Base-by-base conservation (phyloP, 2,113 vertebrate species). In the Corapipo altera region DNA sequence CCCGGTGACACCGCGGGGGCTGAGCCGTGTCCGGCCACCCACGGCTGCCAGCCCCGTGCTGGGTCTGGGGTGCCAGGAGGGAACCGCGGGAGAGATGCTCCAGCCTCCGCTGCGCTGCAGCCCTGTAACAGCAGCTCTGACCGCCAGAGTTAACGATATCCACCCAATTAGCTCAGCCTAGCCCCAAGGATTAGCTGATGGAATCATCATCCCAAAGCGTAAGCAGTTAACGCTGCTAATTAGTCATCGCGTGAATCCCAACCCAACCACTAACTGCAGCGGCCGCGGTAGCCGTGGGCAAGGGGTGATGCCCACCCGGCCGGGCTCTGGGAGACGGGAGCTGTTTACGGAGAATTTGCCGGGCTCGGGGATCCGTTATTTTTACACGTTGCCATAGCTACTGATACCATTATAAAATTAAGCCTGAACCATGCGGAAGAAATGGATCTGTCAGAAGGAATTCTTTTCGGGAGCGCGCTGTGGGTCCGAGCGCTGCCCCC, bases 311-410 rank as follows among this genome's bases (percentile, higher is more conserved):
- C 69, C 83, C 52, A 24, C 76, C 76, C n/a, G 9, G 55, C 57
- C 74, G 9, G 55, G 90, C 95, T 90, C 79, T 65, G 19, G 59
- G 73, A 70, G 90, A 85, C 13, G 12, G 84, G 91, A 72, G 86
- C 46, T 83, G 92, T 73, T 96, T 91, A 96, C 23, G 3, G 92
- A 33, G 91, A 92, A 93, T 87, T 97, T 77, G 95, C 97, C 83
- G 64, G 96, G 97, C 98, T 97, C 64, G 79, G 94, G 95, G 97
- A 95, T 95, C 82, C 76, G 96, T 96, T 97, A 97, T 98, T 97
- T 98, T 97, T 96, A 93, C 94, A 37, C 89, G 98, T 98, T 98
- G 97, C 98, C 97, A 98, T 98, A 93, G 98, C 94, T 97, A 98
- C 98, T 61, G 83, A 95, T 97, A 87, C 97, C 95, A 86, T 97